These are phyloP conservation scores for Meganola albula DNA, from an alignment of 2,888 invertebrate genomes.

Conservation along the genomic window DNA sequence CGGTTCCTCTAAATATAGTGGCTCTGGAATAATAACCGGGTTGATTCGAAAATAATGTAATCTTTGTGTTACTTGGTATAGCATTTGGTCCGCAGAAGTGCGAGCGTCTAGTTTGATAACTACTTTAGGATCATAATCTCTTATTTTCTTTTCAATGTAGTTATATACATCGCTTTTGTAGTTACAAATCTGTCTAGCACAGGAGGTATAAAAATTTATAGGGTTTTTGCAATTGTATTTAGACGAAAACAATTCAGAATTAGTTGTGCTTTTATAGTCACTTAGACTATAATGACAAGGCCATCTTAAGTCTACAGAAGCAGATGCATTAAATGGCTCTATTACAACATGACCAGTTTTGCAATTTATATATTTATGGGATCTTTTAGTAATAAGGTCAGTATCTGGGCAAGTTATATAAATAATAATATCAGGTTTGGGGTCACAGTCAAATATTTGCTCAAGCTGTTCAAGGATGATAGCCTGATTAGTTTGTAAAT, in stretches of 20 bases:
- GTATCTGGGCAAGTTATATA: slow-evolving; percentile 73
- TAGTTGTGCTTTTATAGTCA: slow-evolving; percentile 38
- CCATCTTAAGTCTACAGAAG: slow-evolving; percentile 43
- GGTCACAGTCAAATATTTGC: slow-evolving; percentile 44
- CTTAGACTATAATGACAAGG: slow-evolving; percentile 46
- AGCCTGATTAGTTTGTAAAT: slow-evolving; percentile 39
- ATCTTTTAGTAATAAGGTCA: slow-evolving; percentile 67
- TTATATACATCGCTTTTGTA: slow-evolving; percentile 63
- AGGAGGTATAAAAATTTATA: slow-evolving; percentile 58
- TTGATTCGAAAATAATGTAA: slow-evolving; percentile 46
- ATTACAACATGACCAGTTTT: slow-evolving; percentile 28
- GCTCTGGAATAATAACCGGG: slow-evolving; percentile 56
- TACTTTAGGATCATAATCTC: slow-evolving; percentile 71
- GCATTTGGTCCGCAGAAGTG: slow-evolving; percentile 59
- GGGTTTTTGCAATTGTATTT: slow-evolving; percentile 71
- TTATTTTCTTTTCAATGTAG: slow-evolving; percentile 68
- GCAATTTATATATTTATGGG: slow-evolving; percentile 51
- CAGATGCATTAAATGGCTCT: slow-evolving; percentile 34
- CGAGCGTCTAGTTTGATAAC: slow-evolving; percentile 79
- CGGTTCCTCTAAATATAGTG: slow-evolving; percentile 52
- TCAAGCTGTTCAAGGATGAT: slow-evolving; percentile 46
- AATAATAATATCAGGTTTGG: slow-evolving; percentile 73
- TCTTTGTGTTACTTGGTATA: slow-evolving; percentile 63
- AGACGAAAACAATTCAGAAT: slow-evolving; percentile 39
- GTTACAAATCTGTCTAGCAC: slow-evolving; percentile 67